Evolutionary conservation across 1,140 invertebrate genomes (phyloP).

Genomic region (Aphidius gifuensis): DNA sequence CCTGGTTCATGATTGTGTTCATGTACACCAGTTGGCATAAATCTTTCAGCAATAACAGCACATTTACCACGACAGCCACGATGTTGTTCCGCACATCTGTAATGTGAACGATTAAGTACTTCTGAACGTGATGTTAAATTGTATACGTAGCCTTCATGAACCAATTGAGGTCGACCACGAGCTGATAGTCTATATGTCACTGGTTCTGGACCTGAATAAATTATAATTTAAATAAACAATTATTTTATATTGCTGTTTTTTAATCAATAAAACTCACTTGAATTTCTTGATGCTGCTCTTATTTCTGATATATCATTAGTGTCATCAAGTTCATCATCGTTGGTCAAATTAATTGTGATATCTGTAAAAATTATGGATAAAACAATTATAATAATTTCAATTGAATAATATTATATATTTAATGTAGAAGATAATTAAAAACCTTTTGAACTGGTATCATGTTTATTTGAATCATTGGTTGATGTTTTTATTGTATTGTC

Average conservation of each 20-base stretch:
- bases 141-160: slow-evolving; percentile 40
- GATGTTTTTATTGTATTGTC: not conserved
- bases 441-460: too few relatives aligned
- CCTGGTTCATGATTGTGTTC: slow-evolving; percentile 40
- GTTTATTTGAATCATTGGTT: too few relatives aligned
- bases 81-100: slow-evolving; percentile 40
- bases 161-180: slow-evolving; percentile 37
- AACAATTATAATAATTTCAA: too few relatives aligned
- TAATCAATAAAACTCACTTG: not conserved
- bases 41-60: slow-evolving; percentile 40
- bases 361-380: too few relatives aligned
- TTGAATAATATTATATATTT: too few relatives aligned
- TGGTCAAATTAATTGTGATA: too few relatives aligned
- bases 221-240: not conserved
- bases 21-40: slow-evolving; percentile 40
- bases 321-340: too few relatives aligned
- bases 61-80: slow-evolving; percentile 43
- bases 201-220: slow-evolving; percentile 29
- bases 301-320: too few relatives aligned
- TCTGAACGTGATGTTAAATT: slow-evolving; percentile 40
- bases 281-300: too few relatives aligned
- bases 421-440: too few relatives aligned
- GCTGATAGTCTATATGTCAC: slow-evolving; percentile 40
- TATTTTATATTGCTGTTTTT: not conserved
- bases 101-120: slow-evolving; percentile 37